phyloP scores from a whole-genome alignment of 2,888 invertebrate genomes.

The Meandrusa payeni region DNA sequence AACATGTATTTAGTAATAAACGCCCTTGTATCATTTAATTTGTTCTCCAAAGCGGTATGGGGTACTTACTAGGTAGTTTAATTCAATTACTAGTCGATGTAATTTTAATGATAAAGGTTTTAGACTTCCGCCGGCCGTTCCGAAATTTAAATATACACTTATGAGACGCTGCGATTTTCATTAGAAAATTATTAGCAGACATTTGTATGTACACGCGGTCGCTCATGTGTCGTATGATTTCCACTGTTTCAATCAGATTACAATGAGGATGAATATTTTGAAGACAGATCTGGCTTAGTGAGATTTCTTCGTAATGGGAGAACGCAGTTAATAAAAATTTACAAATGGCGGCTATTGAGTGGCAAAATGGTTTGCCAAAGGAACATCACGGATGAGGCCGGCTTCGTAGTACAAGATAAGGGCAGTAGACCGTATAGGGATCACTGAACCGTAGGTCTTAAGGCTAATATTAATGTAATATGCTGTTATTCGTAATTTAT shows the following conservation, averaged over 20 bases:
- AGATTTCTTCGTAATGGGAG: neutral
- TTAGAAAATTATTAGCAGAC: no score
- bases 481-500: constrained; percentile 81
- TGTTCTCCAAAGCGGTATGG: constrained; percentile 78
- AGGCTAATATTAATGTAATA: constrained; percentile 71
- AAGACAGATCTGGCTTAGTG: neutral
- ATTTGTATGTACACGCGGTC: no score
- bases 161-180: no score
- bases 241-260: neutral
- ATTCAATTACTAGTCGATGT: constrained; percentile 80
- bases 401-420: constrained; percentile 73
- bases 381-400: constrained; percentile 38
- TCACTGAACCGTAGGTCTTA: constrained; percentile 59
- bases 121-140: constrained; percentile 63
- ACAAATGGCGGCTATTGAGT: neutral
- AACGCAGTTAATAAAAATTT: neutral
- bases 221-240: neutral
- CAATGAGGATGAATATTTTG: neutral
- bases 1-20: constrained; percentile 50
- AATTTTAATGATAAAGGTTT: constrained; percentile 71
- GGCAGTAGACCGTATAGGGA: constrained; percentile 59
- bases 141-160: no score
- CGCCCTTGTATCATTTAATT: constrained; percentile 56
- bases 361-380: constrained; percentile 1
- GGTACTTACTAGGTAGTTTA: constrained; percentile 80